A percentile compares a stretch with the other conserved stretches of the same genome.
phyloP scores from a whole-genome alignment of 2,888 invertebrate species.

The Rhingia rostrata region DNA sequence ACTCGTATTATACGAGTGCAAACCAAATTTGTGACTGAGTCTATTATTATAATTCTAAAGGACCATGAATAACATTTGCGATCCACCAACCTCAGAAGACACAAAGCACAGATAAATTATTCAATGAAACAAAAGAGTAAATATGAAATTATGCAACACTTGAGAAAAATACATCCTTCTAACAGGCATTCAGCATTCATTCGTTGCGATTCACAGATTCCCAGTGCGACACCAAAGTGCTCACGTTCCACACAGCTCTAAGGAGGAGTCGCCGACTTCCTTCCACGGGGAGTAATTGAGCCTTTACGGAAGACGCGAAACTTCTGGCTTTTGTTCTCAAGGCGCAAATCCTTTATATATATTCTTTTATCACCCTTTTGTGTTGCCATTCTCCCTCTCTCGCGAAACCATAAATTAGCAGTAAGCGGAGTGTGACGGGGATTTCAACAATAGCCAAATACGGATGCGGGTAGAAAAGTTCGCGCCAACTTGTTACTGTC shows the following conservation, averaged over 20 bases:
- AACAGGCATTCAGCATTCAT: constrained; percentile 33
- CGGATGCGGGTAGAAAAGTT: constrained; percentile 70
- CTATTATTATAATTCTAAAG: constrained; percentile 40
- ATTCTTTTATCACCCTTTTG: constrained; percentile 62
- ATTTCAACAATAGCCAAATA: constrained; percentile 58
- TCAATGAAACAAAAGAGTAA: constrained; percentile 73
- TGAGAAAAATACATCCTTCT: constrained; percentile 72
- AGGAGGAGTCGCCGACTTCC: constrained; percentile 7
- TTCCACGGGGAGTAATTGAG: constrained; percentile 67
- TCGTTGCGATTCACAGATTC: constrained; percentile 43
- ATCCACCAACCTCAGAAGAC: constrained; percentile 31
- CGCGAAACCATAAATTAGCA: constrained; percentile 67
- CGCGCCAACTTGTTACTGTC: constrained; percentile 73
- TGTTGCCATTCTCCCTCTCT: constrained; percentile 30
- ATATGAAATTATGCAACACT: constrained; percentile 74
- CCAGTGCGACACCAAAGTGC: constrained; percentile 50
- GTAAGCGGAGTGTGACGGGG: constrained; percentile 41
- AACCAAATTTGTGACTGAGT: constrained; percentile 33
- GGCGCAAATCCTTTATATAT: constrained; percentile 66
- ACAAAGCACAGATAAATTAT: constrained; percentile 65
- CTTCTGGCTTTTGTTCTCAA: constrained; percentile 73
- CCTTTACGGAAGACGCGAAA: constrained; percentile 61
- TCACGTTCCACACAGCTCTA: constrained; percentile 29
- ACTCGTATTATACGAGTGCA: background rate
- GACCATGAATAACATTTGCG: constrained; percentile 68